Conservation (phyloP, 2,113 vertebrate species). For the Larimichthys crocea region DNA sequence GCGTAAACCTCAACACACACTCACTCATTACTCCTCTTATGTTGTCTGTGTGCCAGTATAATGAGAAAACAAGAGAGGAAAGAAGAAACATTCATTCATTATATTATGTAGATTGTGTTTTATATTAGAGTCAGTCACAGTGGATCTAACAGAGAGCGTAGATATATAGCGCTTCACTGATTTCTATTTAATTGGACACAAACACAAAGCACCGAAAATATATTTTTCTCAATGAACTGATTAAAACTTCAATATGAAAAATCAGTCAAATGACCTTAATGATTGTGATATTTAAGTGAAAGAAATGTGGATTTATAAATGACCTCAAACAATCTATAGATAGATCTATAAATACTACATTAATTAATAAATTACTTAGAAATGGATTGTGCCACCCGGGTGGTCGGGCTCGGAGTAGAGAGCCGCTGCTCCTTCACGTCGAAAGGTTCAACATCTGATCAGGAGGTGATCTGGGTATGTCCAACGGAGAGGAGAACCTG, state of each 20-base stretch:
- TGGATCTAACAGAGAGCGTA: background rate
- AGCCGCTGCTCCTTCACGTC: no score
- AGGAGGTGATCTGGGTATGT: no score
- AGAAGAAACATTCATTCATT: background rate
- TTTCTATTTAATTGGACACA: conserved; percentile 5
- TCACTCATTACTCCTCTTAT: conserved; percentile 13
- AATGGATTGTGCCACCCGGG: background rate
- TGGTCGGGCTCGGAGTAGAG: no score
- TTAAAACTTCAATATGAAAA: background rate
- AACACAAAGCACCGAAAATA: conserved; percentile 8
- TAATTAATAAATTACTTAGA: background rate
- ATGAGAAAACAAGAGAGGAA: conserved; percentile 20
- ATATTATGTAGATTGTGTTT: background rate
- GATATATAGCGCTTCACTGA: background rate
- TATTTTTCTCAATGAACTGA: background rate
- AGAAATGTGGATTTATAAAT: background rate
- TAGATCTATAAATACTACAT: background rate
- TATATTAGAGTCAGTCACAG: background rate
- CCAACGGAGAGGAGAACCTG: no score
- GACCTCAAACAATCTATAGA: background rate
- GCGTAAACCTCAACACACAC: background rate
- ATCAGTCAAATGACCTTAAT: background rate
- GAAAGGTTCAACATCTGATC: no score
- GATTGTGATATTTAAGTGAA: conserved; percentile 8
- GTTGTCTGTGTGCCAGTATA: background rate